Percentiles rank a stretch among this genome's conserved stretches.
Evolutionary conservation across 2,113 vertebrate species (phyloP).

Genomic region (Micronisus gabar): DNA sequence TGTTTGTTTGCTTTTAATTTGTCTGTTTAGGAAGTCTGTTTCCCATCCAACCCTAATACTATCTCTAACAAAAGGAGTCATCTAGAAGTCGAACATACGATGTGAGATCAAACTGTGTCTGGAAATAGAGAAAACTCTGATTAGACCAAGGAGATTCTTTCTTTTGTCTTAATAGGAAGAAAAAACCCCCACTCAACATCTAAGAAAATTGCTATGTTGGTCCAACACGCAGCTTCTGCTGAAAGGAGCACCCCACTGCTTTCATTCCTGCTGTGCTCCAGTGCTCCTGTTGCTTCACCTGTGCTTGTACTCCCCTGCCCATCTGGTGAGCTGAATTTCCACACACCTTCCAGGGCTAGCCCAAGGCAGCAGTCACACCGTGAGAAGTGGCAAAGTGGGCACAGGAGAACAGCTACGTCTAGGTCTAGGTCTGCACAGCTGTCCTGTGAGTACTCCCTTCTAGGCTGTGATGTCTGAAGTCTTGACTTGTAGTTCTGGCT

Average conservation of each 20-base stretch:
- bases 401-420: not conserved
- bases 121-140: not conserved
- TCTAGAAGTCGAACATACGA: not conserved
- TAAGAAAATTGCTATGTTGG: not conserved
- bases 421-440: not conserved
- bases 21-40: not conserved
- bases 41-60: not conserved
- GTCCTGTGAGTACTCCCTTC: not conserved
- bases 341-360: not conserved
- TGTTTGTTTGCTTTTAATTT: slow-evolving; percentile 39
- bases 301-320: not conserved
- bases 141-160: not conserved
- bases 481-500: not conserved
- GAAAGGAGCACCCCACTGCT: not conserved
- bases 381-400: not conserved
- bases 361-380: accelerated
- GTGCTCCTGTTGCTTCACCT: not conserved
- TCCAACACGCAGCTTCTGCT: not conserved
- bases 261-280: accelerated
- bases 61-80: not conserved
- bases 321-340: not conserved
- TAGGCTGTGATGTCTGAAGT: not conserved
- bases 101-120: not conserved
- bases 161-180: not conserved
- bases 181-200: accelerated